Conservation (phyloP, 2,888 invertebrate genomes). For the Cephus runcator region DNA sequence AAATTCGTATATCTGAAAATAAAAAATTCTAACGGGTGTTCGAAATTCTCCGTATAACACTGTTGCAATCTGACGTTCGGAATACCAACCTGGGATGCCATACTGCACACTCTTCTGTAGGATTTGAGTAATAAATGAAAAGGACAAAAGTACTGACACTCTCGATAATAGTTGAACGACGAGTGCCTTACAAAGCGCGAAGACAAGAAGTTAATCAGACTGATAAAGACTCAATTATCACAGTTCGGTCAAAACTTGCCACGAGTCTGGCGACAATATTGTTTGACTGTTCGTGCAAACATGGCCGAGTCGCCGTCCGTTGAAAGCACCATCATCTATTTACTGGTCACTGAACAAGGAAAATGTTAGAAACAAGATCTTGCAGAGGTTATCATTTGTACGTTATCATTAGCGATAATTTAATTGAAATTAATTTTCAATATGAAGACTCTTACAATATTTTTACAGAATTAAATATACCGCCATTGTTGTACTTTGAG, state of each 20-base stretch:
- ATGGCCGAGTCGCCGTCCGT: background rate
- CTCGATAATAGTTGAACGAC: background rate
- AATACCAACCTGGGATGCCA: background rate
- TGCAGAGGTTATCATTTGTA: background rate
- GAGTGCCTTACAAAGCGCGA: background rate
- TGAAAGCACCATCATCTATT: background rate
- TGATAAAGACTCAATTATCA: background rate
- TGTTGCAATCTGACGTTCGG: background rate
- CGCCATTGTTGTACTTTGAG: background rate
- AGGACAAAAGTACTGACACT: background rate
- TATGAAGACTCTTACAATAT: background rate
- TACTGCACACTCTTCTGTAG: background rate
- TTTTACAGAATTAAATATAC: background rate
- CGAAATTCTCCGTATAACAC: background rate
- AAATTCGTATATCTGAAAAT: constrained; percentile 74
- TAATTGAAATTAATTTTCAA: background rate
- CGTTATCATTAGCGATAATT: background rate
- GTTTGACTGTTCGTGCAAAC: background rate
- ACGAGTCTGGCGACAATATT: background rate
- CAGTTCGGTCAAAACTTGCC: background rate
- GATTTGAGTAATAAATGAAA: background rate
- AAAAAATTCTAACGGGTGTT: background rate
- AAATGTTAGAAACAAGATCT: background rate
- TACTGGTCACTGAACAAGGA: background rate
- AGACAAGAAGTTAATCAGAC: background rate